A percentile compares a stretch with the other conserved stretches of the same genome.
Conservation (phyloP, 1,140 invertebrate genomes). For the Bombus difficillimus region DNA sequence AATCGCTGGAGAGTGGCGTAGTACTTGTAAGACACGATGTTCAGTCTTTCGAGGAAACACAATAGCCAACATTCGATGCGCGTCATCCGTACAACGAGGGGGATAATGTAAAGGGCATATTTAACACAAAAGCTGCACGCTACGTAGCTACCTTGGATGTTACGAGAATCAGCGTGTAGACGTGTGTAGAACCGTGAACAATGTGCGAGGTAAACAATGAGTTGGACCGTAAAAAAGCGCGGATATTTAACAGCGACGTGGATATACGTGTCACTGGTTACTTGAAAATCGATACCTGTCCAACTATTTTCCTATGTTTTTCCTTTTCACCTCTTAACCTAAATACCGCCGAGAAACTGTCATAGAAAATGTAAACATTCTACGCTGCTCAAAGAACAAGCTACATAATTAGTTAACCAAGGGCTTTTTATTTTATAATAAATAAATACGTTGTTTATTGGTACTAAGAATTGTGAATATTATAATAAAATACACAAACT, state of each 20-base stretch:
- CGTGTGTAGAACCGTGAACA: slow-evolving; percentile 17
- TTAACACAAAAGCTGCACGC: neutral
- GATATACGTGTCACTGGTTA: slow-evolving; percentile 33
- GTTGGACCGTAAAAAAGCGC: slow-evolving; percentile 1
- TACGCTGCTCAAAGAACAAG: neutral
- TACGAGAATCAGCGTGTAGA: neutral
- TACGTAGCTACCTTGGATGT: neutral
- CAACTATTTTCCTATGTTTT: slow-evolving; percentile 7
- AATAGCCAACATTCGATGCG: neutral
- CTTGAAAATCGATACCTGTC: slow-evolving; percentile 32
- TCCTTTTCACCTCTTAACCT: slow-evolving; percentile 1
- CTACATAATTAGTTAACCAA: neutral
- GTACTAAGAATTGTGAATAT: neutral
- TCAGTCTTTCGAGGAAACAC: neutral
- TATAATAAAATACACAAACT: neutral
- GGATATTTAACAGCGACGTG: slow-evolving; percentile 10
- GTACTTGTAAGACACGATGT: neutral
- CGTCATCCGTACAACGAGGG: neutral
- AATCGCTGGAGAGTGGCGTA: neutral
- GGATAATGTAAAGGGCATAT: slow-evolving; percentile 3
- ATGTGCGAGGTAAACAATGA: slow-evolving; percentile 44
- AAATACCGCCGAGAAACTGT: neutral
- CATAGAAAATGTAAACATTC: neutral
- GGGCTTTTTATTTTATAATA: neutral
- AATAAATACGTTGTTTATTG: neutral